Evolutionary conservation across 1,140 invertebrate species (phyloP).

Genomic region (Antheraea mylitta): DNA sequence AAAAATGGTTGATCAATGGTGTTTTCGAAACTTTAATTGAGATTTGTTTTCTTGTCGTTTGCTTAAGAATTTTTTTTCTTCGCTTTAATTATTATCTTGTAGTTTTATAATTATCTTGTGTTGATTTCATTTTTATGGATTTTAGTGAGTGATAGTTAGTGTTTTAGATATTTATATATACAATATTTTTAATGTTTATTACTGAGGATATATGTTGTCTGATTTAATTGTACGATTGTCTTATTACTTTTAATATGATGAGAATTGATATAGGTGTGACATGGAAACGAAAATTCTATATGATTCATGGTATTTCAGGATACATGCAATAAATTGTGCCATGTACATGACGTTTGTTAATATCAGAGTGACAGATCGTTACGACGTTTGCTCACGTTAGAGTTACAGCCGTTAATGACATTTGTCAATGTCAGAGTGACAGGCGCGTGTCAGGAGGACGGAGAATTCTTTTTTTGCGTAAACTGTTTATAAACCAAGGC

Average conservation of each 20-base stretch:
- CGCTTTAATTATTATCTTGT: slow-evolving; percentile 65
- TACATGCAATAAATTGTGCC: neutral
- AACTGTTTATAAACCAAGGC: too few species aligned
- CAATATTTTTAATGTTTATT: slow-evolving; percentile 1
- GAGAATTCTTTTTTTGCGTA: too few species aligned
- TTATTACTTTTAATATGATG: too few species aligned
- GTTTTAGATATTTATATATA: slow-evolving; percentile 26
- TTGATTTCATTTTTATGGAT: slow-evolving; percentile 54
- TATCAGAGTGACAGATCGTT: neutral
- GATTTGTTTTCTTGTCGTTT: slow-evolving; percentile 59
- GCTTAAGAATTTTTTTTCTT: slow-evolving; percentile 43
- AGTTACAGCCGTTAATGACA: too few species aligned
- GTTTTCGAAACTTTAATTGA: slow-evolving; percentile 51
- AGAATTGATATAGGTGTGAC: too few species aligned
- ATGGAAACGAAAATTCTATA: neutral
- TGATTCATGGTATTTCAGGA: neutral
- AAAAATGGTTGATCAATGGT: slow-evolving; percentile 23
- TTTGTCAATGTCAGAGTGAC: too few species aligned
- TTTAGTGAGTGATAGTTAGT: slow-evolving; percentile 49
- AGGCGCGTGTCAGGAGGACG: too few species aligned
- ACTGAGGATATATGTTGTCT: neutral
- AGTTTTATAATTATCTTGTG: slow-evolving; percentile 52
- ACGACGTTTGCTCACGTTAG: too few species aligned
- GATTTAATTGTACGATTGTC: neutral
- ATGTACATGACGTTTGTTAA: neutral